Percentiles rank a stretch among this genome's conserved stretches.
Conservation (phyloP, 1,140 invertebrate genomes). For the Nasonia vitripennis region DNA sequence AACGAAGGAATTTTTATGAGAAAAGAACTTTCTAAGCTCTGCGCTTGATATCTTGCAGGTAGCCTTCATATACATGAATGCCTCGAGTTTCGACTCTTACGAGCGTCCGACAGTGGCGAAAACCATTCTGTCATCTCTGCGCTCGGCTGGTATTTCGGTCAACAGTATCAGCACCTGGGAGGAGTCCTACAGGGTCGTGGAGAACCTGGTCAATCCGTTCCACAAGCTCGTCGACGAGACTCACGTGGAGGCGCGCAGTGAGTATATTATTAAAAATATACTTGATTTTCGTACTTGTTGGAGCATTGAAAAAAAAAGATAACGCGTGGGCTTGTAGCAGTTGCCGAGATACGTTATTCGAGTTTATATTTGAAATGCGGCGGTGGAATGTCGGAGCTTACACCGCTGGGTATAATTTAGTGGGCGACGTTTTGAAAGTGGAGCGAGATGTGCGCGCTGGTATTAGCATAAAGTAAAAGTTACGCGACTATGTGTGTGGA, state of each 20-base stretch:
- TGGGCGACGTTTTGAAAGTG: no score
- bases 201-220: constrained; percentile 86
- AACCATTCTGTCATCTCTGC: constrained; percentile 82
- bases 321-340: background rate
- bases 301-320: background rate
- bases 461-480: no score
- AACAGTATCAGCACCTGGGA: constrained; percentile 81
- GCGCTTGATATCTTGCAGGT: constrained; percentile 73
- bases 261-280: constrained; percentile 70
- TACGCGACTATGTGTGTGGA: no score
- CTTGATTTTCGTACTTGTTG: background rate
- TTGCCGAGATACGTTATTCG: background rate
- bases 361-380: background rate
- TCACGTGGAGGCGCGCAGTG: constrained; percentile 87
- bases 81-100: constrained; percentile 81
- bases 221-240: constrained; percentile 85
- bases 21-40: background rate
- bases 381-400: background rate
- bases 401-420: no score
- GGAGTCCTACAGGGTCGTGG: constrained; percentile 80
- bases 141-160: constrained; percentile 81
- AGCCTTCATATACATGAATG: constrained; percentile 84
- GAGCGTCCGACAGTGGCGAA: constrained; percentile 79
- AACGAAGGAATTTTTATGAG: background rate
- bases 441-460: no score